Base-by-base conservation (phyloP, 1,140 invertebrate genomes). In the Mya arenaria region DNA sequence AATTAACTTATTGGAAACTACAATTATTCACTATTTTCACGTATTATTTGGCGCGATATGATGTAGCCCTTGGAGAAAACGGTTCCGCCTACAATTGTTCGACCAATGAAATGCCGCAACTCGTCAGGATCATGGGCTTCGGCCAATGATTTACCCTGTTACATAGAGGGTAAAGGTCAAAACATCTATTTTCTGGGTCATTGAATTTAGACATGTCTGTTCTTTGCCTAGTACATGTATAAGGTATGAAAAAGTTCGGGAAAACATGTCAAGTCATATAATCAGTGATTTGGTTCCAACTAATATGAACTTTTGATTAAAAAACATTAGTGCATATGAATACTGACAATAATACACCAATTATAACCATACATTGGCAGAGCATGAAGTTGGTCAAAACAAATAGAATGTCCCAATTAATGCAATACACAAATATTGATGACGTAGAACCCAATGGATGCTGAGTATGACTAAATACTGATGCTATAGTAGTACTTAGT, bases 11-110 rank as follows among this genome's bases (percentile, higher is more conserved):
- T n/a, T n/a, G n/a, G n/a, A n/a, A n/a, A n/a, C n/a, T n/a, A n/a
- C 28, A 25, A 62, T 52, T 25, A 15, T 19, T 19, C 23, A 28
- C 8, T 66, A 68, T 65, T 37, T 66, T 37, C 77, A 48, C 69
- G 41, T 68, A 85, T 74, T 84, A 87, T 89, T 89, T 90, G 87
- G 87, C 89, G 89, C 89, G 89, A 86, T 84, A 90, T 89, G 83
- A 84, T 86, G 85, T 75, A 81, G 72, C 55, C 73, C 72, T 84
- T 72, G 58, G 79, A 69, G 73, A 82, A 68, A 62, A 60, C 37
- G 69, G 58, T 58, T 72, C 78, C 87, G 79, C 87, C 87, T 79
- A 86, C 83, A 82, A 71, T 69, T 3, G 28, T 8, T 72, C 44
- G 68, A 71, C 89, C 87, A 90, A 90, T 88, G 66, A 85, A 37